Evolutionary conservation across 1,140 invertebrate species (phyloP).

Genomic region (Lasaia peninsularis): DNA sequence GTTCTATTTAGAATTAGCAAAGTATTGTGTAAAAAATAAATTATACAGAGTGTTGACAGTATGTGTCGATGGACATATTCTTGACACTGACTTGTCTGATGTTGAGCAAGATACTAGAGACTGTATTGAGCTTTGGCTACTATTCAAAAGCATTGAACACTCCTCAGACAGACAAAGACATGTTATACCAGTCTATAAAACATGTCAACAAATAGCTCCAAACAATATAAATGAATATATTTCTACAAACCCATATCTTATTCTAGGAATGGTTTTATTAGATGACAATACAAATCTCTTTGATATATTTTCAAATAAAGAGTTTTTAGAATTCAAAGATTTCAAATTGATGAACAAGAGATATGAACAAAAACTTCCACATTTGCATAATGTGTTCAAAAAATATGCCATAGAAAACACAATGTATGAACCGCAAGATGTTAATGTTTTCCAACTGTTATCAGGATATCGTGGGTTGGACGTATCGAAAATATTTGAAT

Average conservation of each 20-base stretch:
- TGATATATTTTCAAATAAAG: conserved; percentile 68
- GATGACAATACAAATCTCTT: conserved; percentile 66
- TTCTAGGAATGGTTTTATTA: conserved; percentile 68
- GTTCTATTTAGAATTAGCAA: conserved; percentile 77
- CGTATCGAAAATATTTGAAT: conserved; percentile 78
- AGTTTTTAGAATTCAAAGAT: conserved; percentile 62
- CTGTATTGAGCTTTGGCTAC: conserved; percentile 70
- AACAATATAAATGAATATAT: conserved; percentile 64
- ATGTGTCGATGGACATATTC: conserved; percentile 65
- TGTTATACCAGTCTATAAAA: conserved; percentile 69
- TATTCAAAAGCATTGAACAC: conserved; percentile 71
- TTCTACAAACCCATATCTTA: conserved; percentile 63
- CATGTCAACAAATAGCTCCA: conserved; percentile 68
- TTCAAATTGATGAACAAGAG: conserved; percentile 63
- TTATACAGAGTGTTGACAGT: conserved; percentile 71
- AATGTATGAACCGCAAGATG: conserved; percentile 60
- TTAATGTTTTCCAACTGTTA: conserved; percentile 78
- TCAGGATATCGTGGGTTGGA: conserved; percentile 78
- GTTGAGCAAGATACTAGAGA: conserved; percentile 60
- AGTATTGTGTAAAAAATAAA: conserved; percentile 77
- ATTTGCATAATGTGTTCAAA: conserved; percentile 68
- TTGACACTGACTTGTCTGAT: conserved; percentile 56
- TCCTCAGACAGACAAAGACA: conserved; percentile 67
- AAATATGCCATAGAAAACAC: conserved; percentile 53
- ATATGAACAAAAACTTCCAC: conserved; percentile 65